Percentiles rank a stretch among this genome's conserved stretches.
Conservation (phyloP, 2,888 invertebrate species). For the Amphipoea oculea region DNA sequence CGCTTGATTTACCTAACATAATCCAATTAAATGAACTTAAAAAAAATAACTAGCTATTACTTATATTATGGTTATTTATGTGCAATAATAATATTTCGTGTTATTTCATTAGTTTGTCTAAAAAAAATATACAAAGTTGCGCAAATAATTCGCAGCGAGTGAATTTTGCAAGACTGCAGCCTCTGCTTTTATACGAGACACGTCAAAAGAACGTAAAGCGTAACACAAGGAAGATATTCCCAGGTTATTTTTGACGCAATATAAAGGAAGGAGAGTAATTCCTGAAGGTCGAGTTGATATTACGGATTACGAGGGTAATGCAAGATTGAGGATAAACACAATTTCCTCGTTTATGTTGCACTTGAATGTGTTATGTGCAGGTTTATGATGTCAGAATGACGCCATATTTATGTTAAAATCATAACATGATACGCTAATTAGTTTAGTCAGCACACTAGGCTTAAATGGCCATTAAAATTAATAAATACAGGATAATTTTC, state of each 20-base stretch:
- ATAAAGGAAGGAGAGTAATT: constrained; percentile 1
- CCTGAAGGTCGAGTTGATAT: constrained; percentile 36
- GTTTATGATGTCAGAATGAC: constrained; percentile 15
- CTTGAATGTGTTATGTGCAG: constrained; percentile 8
- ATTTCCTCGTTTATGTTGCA: constrained; percentile 42
- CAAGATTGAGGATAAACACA: constrained; percentile 40
- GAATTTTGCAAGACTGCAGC: too few relatives aligned
- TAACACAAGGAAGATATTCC: constrained; percentile 25
- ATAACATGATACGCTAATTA: not conserved
- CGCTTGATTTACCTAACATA: too few relatives aligned
- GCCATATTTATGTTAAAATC: not conserved
- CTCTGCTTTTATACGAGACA: constrained; percentile 20
- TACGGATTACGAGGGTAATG: constrained; percentile 7
- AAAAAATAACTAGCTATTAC: too few relatives aligned
- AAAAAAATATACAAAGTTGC: too few relatives aligned
- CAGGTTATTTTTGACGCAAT: constrained; percentile 9
- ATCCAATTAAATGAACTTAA: too few relatives aligned
- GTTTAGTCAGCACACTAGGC: not conserved
- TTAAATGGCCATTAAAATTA: constrained; percentile 10
- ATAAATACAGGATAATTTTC: constrained; percentile 4
- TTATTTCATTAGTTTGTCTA: too few relatives aligned
- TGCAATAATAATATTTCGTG: too few relatives aligned
- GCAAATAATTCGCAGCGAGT: too few relatives aligned
- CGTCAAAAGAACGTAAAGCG: constrained; percentile 36
- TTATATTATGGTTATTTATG: too few relatives aligned